These are phyloP conservation scores for Thymelicus acteon DNA, from an alignment of 2,888 invertebrate species.

Conservation along the genomic window DNA sequence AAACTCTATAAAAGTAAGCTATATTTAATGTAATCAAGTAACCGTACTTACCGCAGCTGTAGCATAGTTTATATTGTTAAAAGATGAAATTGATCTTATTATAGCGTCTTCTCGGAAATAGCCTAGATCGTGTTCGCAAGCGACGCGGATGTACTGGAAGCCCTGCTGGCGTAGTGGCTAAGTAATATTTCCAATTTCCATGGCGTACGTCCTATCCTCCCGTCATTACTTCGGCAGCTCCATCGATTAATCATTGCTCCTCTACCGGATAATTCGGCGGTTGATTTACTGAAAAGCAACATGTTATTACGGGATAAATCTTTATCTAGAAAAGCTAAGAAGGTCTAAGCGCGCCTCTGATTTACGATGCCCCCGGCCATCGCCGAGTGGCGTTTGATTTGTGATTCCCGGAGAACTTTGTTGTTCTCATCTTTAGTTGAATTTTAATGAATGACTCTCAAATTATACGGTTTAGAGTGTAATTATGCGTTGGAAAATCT, in stretches of 20 bases:
- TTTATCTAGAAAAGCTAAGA: conserved; percentile 85
- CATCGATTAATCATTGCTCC: conserved; percentile 79
- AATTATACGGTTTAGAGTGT: conserved; percentile 75
- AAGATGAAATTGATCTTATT: conserved; percentile 30
- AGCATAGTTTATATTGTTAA: conserved; percentile 1
- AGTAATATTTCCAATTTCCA: conserved; percentile 45
- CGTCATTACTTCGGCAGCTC: conserved; percentile 75
- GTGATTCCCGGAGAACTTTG: conserved; percentile 71
- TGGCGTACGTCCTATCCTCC: conserved; percentile 46
- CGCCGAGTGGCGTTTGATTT: conserved; percentile 78
- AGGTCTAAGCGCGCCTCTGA: conserved; percentile 81
- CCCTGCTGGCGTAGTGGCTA: conserved; percentile 31
- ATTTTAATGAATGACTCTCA: conserved; percentile 80
- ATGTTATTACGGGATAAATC: conserved; percentile 84
- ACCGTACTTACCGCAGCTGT: not conserved
- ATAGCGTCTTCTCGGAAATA: conserved; percentile 12
- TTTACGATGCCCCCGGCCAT: conserved; percentile 75
- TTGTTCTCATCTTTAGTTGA: conserved; percentile 80
- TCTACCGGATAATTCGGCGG: conserved; percentile 85
- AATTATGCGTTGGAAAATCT: conserved; percentile 73
- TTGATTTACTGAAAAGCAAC: conserved; percentile 84
- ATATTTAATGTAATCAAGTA: too few relatives aligned
- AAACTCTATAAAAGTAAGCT: too few relatives aligned
- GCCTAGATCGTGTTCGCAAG: conserved; percentile 37
- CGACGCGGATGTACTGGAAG: conserved; percentile 7